Conservation (phyloP, 2,888 invertebrate species). For the Ceramica pisi region DNA sequence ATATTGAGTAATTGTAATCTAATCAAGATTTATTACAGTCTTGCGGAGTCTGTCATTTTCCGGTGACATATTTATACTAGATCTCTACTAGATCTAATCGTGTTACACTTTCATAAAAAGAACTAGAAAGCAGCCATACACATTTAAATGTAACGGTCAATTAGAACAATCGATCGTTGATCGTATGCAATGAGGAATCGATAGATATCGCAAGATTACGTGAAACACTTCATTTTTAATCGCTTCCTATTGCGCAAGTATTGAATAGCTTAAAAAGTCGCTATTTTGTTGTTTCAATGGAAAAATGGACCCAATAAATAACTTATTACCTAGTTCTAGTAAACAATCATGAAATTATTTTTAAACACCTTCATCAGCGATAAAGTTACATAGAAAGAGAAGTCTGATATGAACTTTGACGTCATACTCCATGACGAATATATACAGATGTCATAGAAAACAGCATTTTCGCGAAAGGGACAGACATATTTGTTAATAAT, state of each 20-base stretch:
- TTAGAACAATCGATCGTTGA: constrained; percentile 62
- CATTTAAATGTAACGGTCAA: constrained; percentile 59
- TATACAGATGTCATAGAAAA: no score
- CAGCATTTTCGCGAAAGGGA: no score
- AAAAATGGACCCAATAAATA: background rate
- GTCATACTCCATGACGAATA: no score
- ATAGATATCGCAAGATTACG: constrained; percentile 60
- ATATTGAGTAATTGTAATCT: no score
- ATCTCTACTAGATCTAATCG: constrained; percentile 32
- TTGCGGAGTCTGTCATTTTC: no score
- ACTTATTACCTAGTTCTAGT: no score
- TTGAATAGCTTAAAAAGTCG: background rate
- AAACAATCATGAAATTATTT: no score
- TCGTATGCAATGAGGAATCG: constrained; percentile 65
- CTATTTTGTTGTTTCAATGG: background rate
- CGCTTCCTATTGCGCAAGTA: constrained; percentile 53
- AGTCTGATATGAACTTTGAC: no score
- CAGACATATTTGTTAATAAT: no score
- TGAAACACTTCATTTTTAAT: constrained; percentile 53
- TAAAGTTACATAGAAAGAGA: no score
- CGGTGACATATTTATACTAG: background rate
- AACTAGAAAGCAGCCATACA: constrained; percentile 59
- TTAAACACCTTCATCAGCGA: no score
- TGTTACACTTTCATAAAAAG: constrained; percentile 58
- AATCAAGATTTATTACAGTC: no score